These are phyloP conservation scores for Platycercus adscitus DNA, from an alignment of 2,113 vertebrate species.

Conservation along the genomic window DNA sequence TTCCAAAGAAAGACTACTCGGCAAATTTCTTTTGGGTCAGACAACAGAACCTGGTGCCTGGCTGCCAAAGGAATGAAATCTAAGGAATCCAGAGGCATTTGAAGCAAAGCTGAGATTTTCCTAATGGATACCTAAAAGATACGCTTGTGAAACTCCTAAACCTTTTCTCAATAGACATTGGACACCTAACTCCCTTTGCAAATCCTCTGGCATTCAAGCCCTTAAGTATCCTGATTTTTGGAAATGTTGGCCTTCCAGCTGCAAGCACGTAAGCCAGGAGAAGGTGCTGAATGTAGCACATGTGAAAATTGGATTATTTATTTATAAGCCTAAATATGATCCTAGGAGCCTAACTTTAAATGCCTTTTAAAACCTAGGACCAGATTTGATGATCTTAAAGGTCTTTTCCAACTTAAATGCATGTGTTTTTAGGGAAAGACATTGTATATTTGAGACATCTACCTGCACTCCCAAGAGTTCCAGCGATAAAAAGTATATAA, in stretches of 20 bases:
- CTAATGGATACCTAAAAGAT: conserved; percentile 11
- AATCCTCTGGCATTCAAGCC: background rate
- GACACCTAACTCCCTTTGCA: background rate
- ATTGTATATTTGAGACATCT: background rate
- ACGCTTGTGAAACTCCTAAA: background rate
- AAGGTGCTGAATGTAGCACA: background rate
- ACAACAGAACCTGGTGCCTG: background rate
- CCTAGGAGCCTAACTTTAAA: background rate
- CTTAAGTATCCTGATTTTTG: background rate
- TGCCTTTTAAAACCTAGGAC: background rate
- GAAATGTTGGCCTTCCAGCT: background rate
- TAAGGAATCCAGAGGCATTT: conserved; percentile 39
- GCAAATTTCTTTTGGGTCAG: background rate
- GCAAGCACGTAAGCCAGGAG: background rate
- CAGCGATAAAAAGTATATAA: background rate
- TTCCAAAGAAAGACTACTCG: conserved; percentile 52
- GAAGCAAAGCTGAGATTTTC: conserved; percentile 46
- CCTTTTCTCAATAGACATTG: background rate
- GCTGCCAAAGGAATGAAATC: conserved; percentile 55
- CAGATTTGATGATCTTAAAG: background rate
- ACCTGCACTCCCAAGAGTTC: background rate
- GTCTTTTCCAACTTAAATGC: background rate
- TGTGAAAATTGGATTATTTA: background rate
- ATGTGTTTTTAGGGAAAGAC: background rate
- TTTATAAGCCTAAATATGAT: background rate